Evolutionary conservation across 2,113 vertebrate species (phyloP).

Genomic region (Ailuropoda melanoleuca): DNA sequence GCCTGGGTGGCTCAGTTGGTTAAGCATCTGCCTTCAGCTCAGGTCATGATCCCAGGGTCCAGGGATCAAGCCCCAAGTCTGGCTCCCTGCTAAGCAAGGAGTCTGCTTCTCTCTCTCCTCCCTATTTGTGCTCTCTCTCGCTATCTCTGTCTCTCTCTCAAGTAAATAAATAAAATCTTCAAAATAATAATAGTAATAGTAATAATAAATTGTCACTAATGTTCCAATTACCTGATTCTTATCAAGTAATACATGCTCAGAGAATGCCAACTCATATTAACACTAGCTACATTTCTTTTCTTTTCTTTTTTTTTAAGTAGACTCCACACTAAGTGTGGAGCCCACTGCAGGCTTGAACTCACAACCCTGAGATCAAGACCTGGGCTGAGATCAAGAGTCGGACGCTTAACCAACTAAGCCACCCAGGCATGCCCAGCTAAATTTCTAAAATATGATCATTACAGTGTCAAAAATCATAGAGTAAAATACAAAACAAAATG

Average conservation of each 20-base stretch:
- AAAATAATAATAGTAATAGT: too few species aligned
- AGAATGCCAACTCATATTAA: not conserved
- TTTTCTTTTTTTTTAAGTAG: not conserved
- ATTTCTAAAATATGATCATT: not conserved
- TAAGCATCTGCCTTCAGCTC: too few species aligned
- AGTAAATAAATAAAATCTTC: too few species aligned
- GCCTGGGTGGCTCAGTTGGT: too few species aligned
- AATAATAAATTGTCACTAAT: not conserved
- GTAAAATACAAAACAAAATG: constrained; percentile 17
- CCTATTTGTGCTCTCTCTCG: too few species aligned
- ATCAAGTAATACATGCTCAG: not conserved
- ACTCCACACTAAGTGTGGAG: not conserved
- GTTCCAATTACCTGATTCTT: constrained; percentile 27
- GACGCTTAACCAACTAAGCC: not conserved
- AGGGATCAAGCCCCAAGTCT: too few species aligned
- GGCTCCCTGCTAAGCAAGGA: too few species aligned
- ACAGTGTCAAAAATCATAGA: constrained; percentile 13
- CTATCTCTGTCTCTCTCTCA: too few species aligned
- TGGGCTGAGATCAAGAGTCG: not conserved
- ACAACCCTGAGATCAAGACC: not conserved
- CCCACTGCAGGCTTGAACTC: not conserved
- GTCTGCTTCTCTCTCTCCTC: too few species aligned
- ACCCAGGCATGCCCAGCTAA: not conserved
- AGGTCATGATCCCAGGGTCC: too few species aligned
- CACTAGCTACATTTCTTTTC: not conserved